These are phyloP conservation scores for Zeuzera pyrina DNA, from an alignment of 2,888 invertebrate genomes.

Conservation along the genomic window DNA sequence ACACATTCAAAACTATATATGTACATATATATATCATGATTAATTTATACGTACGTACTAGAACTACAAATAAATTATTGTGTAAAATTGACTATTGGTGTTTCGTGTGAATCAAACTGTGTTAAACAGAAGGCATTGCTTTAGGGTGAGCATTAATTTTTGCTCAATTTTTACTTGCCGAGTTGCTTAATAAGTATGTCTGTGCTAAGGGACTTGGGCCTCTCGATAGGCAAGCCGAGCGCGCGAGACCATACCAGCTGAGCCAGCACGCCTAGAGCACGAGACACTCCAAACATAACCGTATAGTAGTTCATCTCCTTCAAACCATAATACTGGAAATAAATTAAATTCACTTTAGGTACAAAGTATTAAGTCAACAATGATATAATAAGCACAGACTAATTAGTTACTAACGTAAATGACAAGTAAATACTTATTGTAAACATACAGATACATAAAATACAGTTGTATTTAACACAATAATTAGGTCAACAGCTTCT, in stretches of 20 bases:
- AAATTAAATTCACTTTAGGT: conserved; percentile 21
- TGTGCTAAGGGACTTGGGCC: conserved; percentile 89
- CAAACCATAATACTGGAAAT: conserved; percentile 85
- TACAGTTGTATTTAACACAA: no score
- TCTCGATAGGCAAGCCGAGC: conserved; percentile 88
- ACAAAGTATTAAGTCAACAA: no score
- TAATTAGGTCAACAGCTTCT: no score
- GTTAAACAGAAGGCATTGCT: no score
- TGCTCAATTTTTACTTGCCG: conserved; percentile 17
- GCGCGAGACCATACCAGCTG: conserved; percentile 91
- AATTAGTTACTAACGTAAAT: neutral
- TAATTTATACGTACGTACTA: no score
- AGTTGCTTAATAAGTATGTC: conserved; percentile 65
- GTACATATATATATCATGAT: no score
- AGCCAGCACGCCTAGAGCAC: conserved; percentile 88
- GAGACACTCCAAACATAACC: conserved; percentile 92
- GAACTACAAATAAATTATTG: no score
- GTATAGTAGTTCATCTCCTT: conserved; percentile 96
- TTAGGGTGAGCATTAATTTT: conserved; percentile 1
- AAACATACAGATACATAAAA: no score
- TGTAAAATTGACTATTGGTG: conserved; percentile 33
- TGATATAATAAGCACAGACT: no score
- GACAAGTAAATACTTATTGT: no score
- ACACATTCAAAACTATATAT: no score
- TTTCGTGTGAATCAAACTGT: conserved; percentile 35